Evolutionary conservation across 35 echinoderm and acorn worm genomes (phyloP).

Genomic region (Apostichopus parvimensis): DNA sequence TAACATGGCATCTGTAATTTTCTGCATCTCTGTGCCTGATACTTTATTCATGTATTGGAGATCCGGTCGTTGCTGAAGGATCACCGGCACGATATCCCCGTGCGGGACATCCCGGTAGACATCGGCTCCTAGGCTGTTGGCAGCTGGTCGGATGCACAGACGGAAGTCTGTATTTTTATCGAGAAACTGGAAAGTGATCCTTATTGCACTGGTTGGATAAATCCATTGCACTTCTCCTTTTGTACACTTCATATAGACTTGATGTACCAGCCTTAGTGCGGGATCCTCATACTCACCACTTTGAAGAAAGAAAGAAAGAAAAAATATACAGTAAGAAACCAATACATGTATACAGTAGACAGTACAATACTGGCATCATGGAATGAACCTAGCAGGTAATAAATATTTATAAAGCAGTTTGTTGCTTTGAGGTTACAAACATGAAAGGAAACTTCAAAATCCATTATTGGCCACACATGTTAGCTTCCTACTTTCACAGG

Average conservation of each 20-base stretch:
- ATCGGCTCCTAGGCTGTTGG: conserved; percentile 44
- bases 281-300: conserved; percentile 60
- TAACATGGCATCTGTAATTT: conserved; percentile 18
- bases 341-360: too few relatives aligned
- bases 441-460: too few relatives aligned
- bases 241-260: conserved; percentile 61
- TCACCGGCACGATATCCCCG: conserved; percentile 11
- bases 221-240: conserved; percentile 58
- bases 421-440: too few relatives aligned
- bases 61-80: conserved; percentile 15
- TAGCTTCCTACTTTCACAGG: too few relatives aligned
- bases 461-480: too few relatives aligned
- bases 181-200: conserved; percentile 58
- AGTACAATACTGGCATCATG: too few relatives aligned
- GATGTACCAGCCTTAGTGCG: conserved; percentile 23
- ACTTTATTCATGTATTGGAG: conserved; percentile 31
- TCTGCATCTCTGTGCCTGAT: background rate
- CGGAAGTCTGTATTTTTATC: conserved; percentile 49
- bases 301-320: conserved; percentile 34
- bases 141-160: conserved; percentile 43
- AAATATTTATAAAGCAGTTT: too few relatives aligned
- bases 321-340: background rate
- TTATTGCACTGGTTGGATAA: conserved; percentile 61
- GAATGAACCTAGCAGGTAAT: too few relatives aligned
- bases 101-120: conserved; percentile 56